Evolutionary conservation across 2,797 vertebrate genomes (phyloP), one percentile per base, ranked within the genome.

Genomic region (Hoplostethus atlanticus): DNA sequence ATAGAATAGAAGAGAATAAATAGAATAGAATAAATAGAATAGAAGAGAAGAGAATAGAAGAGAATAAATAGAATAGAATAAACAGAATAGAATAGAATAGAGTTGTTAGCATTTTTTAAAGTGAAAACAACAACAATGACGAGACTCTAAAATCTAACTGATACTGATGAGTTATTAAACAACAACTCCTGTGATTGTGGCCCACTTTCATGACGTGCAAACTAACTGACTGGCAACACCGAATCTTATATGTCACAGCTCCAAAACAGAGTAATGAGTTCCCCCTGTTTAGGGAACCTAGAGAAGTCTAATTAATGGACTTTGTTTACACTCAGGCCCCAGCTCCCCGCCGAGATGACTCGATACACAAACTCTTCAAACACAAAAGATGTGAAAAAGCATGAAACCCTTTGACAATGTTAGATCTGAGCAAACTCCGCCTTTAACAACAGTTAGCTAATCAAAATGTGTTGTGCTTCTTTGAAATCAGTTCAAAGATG

Each of bases 301-400:
- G 50, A 70, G 57, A 63, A 46, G 55, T 53, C 28, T 64, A 72
- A 76, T 83, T 76, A 80, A 75, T 36, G 56, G 71, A 44, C 61
- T 69, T 30, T 63, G 64, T 69, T 56, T 59, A 53, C 51, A 15
- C 65, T 68, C 76, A 70, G 55, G 2, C 51, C 6, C 17, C 3
- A 2, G n/a, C 62, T 17, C 60, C 73, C 69, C 4, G 31, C 36
- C 9, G 61, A n/a, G 68, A 64, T 57, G 7, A 12, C 57, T 51
- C 64, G 50, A 68, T 44, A 59, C 59, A 51, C 38, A 61, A 67
- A 70, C 53, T 71, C 56, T 61, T 59, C 60, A 64, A 64, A 76
- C 56, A 53, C 55, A 51, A 21, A 40, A 17, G 48, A 71, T 42
- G 48, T 50, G 71, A 55, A 15, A 4, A 13, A 46, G 21, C 56